These are phyloP conservation scores for Drosophila hamatofila DNA, from an alignment of 2,888 invertebrate genomes.

Conservation along the genomic window DNA sequence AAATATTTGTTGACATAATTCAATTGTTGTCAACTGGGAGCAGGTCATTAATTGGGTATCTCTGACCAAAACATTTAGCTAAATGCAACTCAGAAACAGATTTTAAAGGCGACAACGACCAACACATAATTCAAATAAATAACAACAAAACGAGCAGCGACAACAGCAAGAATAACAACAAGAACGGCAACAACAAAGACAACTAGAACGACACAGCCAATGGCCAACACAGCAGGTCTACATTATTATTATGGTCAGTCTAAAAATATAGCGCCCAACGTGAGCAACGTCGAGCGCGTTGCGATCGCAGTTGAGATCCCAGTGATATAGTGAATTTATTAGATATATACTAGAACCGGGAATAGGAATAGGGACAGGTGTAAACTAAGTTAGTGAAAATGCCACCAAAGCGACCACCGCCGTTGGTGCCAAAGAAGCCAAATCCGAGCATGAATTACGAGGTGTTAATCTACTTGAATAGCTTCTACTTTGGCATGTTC, in stretches of 20 bases:
- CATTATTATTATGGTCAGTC: constrained; percentile 81
- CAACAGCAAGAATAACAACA: constrained; percentile 31
- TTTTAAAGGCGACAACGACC: constrained; percentile 69
- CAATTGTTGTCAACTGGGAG: not conserved
- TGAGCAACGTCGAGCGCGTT: constrained; percentile 51
- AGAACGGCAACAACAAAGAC: constrained; percentile 26
- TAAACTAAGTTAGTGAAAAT: constrained; percentile 49
- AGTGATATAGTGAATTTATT: constrained; percentile 20
- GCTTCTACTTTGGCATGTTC: constrained; percentile 94
- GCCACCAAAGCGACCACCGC: constrained; percentile 79
- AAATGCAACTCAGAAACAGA: constrained; percentile 38
- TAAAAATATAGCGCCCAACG: constrained; percentile 82
- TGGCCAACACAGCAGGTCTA: constrained; percentile 58
- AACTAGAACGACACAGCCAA: constrained; percentile 38
- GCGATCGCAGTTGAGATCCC: constrained; percentile 41
- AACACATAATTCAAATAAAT: constrained; percentile 70
- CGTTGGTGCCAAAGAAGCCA: constrained; percentile 86
- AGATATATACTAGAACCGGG: not conserved
- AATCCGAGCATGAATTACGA: constrained; percentile 93
- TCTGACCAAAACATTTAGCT: constrained; percentile 17
- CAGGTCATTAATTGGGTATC: constrained; percentile 37
- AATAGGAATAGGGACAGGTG: not conserved
- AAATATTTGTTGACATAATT: not conserved
- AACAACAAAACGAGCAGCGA: constrained; percentile 46
- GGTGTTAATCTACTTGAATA: constrained; percentile 93